phyloP scores from a whole-genome alignment of 2,888 invertebrate species.

The Herminia tarsipennalis region DNA sequence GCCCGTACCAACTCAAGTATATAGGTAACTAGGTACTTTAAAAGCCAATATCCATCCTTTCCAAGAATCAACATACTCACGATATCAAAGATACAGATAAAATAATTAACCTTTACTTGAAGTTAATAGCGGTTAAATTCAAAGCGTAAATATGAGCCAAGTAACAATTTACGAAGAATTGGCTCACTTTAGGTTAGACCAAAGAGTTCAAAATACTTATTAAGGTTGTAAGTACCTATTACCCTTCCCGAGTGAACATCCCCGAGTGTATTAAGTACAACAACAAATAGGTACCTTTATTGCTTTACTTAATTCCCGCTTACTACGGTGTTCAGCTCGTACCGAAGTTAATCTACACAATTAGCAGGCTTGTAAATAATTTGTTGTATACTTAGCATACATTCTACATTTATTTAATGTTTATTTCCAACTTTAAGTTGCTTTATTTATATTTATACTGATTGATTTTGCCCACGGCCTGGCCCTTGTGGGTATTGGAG shows the following conservation, averaged over 20 bases:
- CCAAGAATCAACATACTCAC: conserved; percentile 3
- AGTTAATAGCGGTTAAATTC: conserved; percentile 28
- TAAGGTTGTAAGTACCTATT: conserved; percentile 43
- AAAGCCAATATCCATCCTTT: too few species aligned
- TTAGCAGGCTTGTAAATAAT: conserved; percentile 17
- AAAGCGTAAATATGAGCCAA: conserved; percentile 31
- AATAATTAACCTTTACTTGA: conserved; percentile 15
- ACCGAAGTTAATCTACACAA: conserved; percentile 31
- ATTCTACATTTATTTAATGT: conserved; percentile 5
- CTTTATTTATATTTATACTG: too few species aligned
- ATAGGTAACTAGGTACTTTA: too few species aligned
- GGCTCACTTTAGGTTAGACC: conserved; percentile 38
- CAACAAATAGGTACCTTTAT: conserved; percentile 38
- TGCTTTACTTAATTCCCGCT: conserved; percentile 39
- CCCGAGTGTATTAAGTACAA: conserved; percentile 41
- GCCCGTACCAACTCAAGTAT: too few species aligned
- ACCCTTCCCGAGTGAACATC: conserved; percentile 36
- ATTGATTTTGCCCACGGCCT: too few species aligned
- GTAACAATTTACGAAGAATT: conserved; percentile 39
- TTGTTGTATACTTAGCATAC: conserved; percentile 15
- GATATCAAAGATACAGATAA: conserved; percentile 3
- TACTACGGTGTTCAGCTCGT: conserved; percentile 24
- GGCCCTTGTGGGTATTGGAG: too few species aligned
- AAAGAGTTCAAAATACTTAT: conserved; percentile 46
- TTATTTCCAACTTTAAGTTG: not conserved